Percentiles rank a stretch among this genome's conserved stretches.
phyloP scores from a whole-genome alignment of 2,797 vertebrate species.

The Antrozous pallidus region DNA sequence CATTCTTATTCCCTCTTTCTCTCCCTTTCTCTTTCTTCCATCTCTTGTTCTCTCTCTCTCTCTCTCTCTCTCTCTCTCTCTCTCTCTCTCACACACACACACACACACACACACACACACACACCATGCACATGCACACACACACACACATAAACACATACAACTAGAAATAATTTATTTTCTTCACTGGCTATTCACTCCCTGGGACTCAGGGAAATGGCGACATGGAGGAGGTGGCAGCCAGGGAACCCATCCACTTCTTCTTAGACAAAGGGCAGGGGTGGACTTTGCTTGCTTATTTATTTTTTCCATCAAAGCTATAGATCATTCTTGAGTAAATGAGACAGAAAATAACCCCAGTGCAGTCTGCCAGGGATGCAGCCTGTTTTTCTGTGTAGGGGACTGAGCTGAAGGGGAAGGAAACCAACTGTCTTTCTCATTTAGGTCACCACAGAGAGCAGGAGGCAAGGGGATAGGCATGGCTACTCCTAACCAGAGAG shows the following conservation, averaged over 20 bases:
- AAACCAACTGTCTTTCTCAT: constrained; percentile 77
- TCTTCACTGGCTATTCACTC: background rate
- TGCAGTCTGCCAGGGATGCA: constrained; percentile 25
- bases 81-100: background rate
- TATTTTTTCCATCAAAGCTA: constrained; percentile 64
- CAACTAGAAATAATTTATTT: background rate
- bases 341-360: constrained; percentile 55
- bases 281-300: constrained; percentile 56
- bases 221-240: background rate
- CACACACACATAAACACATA: background rate
- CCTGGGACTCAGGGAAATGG: background rate
- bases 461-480: constrained; percentile 26
- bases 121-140: no score
- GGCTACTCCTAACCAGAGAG: background rate
- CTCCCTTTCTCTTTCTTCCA: rapidly evolving
- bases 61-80: background rate
- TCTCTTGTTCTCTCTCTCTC: no score
- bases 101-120: background rate
- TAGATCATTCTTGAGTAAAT: constrained; percentile 62
- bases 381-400: constrained; percentile 46
- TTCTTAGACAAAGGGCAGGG: constrained; percentile 58
- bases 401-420: constrained; percentile 50
- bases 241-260: constrained; percentile 51
- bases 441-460: constrained; percentile 73
- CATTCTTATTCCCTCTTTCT: background rate